Conservation (phyloP, 2,888 invertebrate species). For the Trileptium ribeirensis region DNA sequence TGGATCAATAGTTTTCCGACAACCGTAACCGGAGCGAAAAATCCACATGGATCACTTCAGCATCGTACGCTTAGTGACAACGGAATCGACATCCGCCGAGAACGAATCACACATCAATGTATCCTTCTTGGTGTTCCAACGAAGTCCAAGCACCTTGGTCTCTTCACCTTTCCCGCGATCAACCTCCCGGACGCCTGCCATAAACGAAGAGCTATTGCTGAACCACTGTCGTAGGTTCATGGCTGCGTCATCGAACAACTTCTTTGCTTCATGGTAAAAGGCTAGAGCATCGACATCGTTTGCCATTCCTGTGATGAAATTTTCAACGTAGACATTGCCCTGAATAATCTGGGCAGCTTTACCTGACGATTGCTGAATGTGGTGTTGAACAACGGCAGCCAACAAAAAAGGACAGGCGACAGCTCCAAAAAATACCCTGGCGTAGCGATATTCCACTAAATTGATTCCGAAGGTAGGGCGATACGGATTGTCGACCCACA, state of each 20-base stretch:
- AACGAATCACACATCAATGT: not conserved
- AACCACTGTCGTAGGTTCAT: conserved; percentile 4
- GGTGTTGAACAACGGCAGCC: conserved; percentile 27
- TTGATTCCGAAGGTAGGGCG: conserved; percentile 26
- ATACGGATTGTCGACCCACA: not conserved
- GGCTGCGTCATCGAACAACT: not conserved
- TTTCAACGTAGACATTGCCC: not conserved
- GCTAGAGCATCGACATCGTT: not conserved
- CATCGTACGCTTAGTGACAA: not conserved
- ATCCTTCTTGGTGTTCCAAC: not conserved
- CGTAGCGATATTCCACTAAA: conserved; percentile 31
- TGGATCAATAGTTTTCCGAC: not conserved
- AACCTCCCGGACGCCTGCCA: not conserved
- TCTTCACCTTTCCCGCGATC: not conserved
- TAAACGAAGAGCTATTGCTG: not conserved
- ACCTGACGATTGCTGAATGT: not conserved
- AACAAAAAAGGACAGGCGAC: conserved; percentile 32
- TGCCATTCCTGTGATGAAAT: not conserved
- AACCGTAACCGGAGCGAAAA: not conserved
- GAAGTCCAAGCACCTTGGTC: conserved; percentile 5
- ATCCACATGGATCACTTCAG: not conserved
- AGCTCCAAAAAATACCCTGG: conserved; percentile 35
- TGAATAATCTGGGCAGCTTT: not conserved
- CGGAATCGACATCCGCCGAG: not conserved
- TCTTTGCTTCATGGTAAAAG: not conserved